Base-by-base conservation (phyloP, 2,888 invertebrate genomes). In the Lasioglossum leucozonium region DNA sequence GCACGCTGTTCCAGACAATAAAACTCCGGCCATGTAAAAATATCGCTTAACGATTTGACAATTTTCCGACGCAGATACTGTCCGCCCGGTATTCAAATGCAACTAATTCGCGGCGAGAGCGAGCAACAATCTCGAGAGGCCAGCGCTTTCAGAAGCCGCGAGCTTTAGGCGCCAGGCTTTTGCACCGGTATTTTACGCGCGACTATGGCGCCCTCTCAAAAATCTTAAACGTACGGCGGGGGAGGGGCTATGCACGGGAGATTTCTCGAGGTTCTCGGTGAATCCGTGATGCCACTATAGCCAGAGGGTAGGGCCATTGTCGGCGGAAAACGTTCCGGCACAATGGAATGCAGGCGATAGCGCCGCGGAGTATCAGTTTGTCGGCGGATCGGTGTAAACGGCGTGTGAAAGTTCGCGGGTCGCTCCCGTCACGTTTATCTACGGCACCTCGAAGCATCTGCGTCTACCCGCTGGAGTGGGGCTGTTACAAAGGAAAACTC, bases 161-260 rank as follows among this genome's bases (percentile, higher is more conserved):
- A 65, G 11, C 58, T 30, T 18, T 2, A 47, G 16, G 10, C 18
- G 18, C 44, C 44, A 26, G 47, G 18, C 34, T n/a, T n/a, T n/a
- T 37, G 22, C 51, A 10, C 34, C 22, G 69, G 13, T 74, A 73
- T 82, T 79, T 79, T 79, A 79, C 30, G 44, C 44, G n/a, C 37
- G 26, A 30, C n/a, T 30, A 44, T 44, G 37, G 22, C 37, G 82
- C 79, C 71, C 73, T 82, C 73, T 79, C 73, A 73, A 79, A 79
- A 82, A 79, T 82, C 82, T 82, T 58, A 79, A 82, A 51, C 58
- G 44, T 44, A n/a, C 62, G 30, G n/a, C n/a, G n/a, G n/a, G n/a
- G n/a, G n/a, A n/a, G 65, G 42, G 42, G 30, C 44, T 16, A 40
- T 44, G 47, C 40, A 0, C 72, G 26, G 10, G 8, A 42, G 58